Base-by-base conservation (phyloP, 2,113 vertebrate species). In the Rhizomys pruinosus region DNA sequence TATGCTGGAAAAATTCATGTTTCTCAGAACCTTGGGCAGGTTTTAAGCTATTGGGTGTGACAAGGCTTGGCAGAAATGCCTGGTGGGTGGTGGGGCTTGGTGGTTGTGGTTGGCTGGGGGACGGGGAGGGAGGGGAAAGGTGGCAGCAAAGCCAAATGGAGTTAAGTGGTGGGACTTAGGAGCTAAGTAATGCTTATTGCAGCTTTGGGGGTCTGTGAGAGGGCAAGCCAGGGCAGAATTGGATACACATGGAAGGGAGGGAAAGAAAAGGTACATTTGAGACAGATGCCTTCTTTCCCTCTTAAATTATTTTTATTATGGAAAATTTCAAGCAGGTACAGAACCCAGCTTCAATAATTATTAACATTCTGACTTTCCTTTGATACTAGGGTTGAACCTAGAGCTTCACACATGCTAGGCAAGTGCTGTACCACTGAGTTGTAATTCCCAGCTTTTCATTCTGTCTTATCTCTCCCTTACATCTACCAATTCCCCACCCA, bases 281-380 rank as follows among this genome's bases (percentile, higher is more conserved):
- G 68, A 44, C 19, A 74, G n/a, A 39, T 69, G 10, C 15, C 22
- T 59, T 34, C 63, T 88, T 61, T 61, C 22, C 7, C 44, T 81
- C 29, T 63, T 73, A 16, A 59, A 2, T 61, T 69, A 47, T 72
- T 76, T 66, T 66, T 39, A 69, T 71, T 27, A 55, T 55, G 81
- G 86, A 84, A 90, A 95, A 87, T 90, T 90, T 90, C 86, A 87
- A 84, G 39, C 42, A 69, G 44, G 76, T 32, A 22, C 37, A 20
- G 61, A 79, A 78, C 32, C 4, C 68, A 90, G 77, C 77, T 87
- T 61, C 66, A 79, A 19, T 55, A 59, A 39, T 89, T 81, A 79
- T 44, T 87, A 92, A 76, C 72, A 17, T 85, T 44, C 52, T 76
- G 52, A n/a, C 32, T 68, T 66, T 90, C 64, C 23, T 85, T 27